Evolutionary conservation across 1,140 invertebrate genomes (phyloP).

Genomic region (Bemisia tabaci): DNA sequence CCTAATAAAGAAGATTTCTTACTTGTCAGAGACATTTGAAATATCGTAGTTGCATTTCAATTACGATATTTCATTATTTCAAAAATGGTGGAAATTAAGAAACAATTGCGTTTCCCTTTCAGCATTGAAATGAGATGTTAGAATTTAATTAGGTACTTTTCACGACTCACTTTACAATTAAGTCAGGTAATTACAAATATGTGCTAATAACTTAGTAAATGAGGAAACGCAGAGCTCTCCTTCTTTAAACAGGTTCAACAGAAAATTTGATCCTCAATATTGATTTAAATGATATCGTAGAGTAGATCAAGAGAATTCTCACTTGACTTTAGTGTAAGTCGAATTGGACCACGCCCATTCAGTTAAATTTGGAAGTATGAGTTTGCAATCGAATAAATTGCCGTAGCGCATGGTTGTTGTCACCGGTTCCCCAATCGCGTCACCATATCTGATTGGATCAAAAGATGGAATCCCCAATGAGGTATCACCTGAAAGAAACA

Average conservation of each 20-base stretch:
- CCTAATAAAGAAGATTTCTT: too few species aligned
- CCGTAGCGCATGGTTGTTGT: neutral
- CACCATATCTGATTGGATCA: neutral
- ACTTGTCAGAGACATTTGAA: too few species aligned
- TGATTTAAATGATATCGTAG: neutral
- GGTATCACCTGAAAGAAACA: neutral
- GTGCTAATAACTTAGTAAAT: neutral
- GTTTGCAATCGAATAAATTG: neutral
- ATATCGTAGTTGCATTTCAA: too few species aligned
- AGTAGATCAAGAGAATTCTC: too few species aligned
- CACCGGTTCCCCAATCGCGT: neutral
- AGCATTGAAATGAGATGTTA: too few species aligned
- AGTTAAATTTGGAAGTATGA: neutral
- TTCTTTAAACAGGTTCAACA: neutral
- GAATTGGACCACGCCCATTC: neutral
- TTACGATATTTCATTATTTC: too few species aligned
- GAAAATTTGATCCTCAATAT: neutral
- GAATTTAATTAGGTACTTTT: too few species aligned
- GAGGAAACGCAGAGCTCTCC: neutral
- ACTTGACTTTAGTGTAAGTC: neutral
- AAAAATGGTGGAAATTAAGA: too few species aligned
- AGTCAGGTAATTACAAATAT: too few species aligned
- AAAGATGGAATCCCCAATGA: neutral
- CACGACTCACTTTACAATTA: too few species aligned
- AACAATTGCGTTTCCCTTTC: too few species aligned